These are phyloP conservation scores for Apodemus sylvaticus DNA, from an alignment of 2,113 vertebrate species.

Conservation along the genomic window DNA sequence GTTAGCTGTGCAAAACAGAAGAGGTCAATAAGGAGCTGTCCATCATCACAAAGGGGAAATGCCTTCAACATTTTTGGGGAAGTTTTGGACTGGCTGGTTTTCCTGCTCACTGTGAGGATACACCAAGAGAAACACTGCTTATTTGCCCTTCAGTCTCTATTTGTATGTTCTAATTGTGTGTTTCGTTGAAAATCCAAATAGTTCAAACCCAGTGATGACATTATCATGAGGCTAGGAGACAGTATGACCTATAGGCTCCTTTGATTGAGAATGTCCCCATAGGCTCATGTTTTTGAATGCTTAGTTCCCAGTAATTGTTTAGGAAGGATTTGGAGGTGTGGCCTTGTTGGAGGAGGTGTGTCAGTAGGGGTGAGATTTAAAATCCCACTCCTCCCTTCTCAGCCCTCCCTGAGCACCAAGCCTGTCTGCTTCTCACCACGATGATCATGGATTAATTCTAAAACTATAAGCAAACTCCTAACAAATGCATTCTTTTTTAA, in stretches of 20 bases:
- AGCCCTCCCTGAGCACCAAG: no score
- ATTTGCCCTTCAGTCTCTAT: not conserved
- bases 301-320: not conserved
- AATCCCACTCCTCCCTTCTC: not conserved
- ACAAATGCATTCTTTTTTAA: not conserved
- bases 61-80: conserved; percentile 11
- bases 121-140: not conserved
- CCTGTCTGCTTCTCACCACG: not conserved
- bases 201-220: not conserved
- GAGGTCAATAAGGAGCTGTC: conserved; percentile 25
- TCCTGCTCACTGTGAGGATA: not conserved
- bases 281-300: not conserved
- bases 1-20: conserved; percentile 5
- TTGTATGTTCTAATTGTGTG: not conserved
- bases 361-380: not conserved
- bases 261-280: not conserved
- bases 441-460: not conserved
- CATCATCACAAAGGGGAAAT: conserved; percentile 15
- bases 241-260: no score
- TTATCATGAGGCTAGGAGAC: no score
- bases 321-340: not conserved
- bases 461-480: not conserved
- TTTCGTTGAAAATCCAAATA: not conserved
- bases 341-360: not conserved
- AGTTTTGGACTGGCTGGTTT: conserved; percentile 4